Evolutionary conservation across 2,888 invertebrate genomes (phyloP), one percentile per base, ranked within the genome.

Genomic region (Eulithis prunata): DNA sequence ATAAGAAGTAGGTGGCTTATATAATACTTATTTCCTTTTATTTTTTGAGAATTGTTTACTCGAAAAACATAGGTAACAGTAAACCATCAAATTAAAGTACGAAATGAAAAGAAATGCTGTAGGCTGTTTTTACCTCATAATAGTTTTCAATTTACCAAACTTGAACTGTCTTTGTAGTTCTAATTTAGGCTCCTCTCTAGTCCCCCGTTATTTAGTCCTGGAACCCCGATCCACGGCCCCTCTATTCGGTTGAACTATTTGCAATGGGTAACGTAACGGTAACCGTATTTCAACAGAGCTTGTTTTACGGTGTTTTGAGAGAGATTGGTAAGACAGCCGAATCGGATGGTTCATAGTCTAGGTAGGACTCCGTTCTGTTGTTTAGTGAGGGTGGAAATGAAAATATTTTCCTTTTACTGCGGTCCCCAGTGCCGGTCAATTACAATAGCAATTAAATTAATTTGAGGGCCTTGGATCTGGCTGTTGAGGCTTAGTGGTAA

Each of bases 371-470:
- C 38, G 32, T 53, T 53, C 51, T 11, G 46, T 51, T 28, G 28
- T 69, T 64, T 66, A 59, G 59, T 32, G 71, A 68, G 73, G 71
- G 64, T 64, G 52, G 71, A 75, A 83, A 80, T 79, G 84, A 83
- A 85, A 87, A 88, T 89, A 88, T 88, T 89, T 89, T 83, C 84
- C 83, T 85, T 87, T 86, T 85, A 85, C 85, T 83, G 82, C 81
- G 81, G 83, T 82, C 82, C 81, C 79, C 79, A 73, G 80, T 79
- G 79, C 78, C 73, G 80, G 76, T 83, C 86, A 87, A 89, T 90
- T 90, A 89, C 88, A 84, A 83, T 83, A 82, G 87, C 84, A 89
- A 90, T 90, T 89, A 90, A 86, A 74, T 88, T 89, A 89, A 89
- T 89, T 90, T 88, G 86, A 84, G 84, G 85, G 81, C 77, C 77